Percentiles rank a stretch among this genome's conserved stretches.
phyloP scores from a whole-genome alignment of 1,140 invertebrate species.

The Aphaenogaster floridana region DNA sequence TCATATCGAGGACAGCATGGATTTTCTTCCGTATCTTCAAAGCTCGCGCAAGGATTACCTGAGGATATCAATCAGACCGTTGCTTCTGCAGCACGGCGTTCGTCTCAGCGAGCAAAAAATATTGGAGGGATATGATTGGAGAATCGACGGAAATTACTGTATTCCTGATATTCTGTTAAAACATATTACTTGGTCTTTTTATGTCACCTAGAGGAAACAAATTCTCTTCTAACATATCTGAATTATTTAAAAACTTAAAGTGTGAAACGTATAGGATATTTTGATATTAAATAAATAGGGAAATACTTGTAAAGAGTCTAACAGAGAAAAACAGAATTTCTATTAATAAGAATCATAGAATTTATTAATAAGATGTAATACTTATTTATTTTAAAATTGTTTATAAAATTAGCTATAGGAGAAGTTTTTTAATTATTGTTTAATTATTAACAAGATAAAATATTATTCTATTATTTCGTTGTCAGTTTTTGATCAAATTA shows the following conservation, averaged over 20 bases:
- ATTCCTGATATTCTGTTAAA: slow-evolving; percentile 8
- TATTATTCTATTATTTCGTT: not conserved
- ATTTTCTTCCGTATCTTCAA: slow-evolving; percentile 83
- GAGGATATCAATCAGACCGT: slow-evolving; percentile 83
- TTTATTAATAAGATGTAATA: not conserved
- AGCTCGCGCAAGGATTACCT: slow-evolving; percentile 82
- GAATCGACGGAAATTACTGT: slow-evolving; percentile 36
- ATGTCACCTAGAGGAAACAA: not conserved
- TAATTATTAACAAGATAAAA: not conserved
- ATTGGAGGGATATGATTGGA: slow-evolving; percentile 50
- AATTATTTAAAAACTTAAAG: not conserved
- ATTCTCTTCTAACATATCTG: not conserved
- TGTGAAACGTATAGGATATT: not conserved
- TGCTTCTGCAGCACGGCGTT: slow-evolving; percentile 26
- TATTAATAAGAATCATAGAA: not conserved
- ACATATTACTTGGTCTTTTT: not conserved
- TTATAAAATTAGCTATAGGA: not conserved
- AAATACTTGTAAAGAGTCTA: not conserved
- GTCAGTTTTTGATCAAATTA: not conserved
- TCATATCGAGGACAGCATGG: slow-evolving; percentile 84
- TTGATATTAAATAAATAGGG: not conserved
- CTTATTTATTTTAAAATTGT: not conserved
- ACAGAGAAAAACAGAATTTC: not conserved
- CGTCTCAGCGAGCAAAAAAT: slow-evolving; percentile 44
- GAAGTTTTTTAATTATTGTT: not conserved